These are phyloP conservation scores for Idaea dimidiata DNA, from an alignment of 2,888 invertebrate species.

Conservation along the genomic window DNA sequence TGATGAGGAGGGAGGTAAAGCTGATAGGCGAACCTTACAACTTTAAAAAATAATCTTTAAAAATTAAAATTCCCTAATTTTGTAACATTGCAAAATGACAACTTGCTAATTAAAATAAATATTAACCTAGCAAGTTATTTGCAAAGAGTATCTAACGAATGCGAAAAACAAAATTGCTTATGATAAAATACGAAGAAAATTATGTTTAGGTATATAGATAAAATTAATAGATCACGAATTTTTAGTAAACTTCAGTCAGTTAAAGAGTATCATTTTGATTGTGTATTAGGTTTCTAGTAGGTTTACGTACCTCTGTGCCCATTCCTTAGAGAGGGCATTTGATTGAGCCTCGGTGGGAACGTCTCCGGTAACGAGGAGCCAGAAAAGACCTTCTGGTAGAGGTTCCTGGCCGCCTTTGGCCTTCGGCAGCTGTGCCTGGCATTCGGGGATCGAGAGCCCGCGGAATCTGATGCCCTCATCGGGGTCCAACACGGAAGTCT, in stretches of 20 bases:
- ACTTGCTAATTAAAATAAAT: too few species aligned
- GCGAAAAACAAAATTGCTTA: too few species aligned
- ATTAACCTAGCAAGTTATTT: too few species aligned
- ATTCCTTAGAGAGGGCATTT: slow-evolving; percentile 87
- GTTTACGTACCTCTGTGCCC: slow-evolving; percentile 82
- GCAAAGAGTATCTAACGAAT: too few species aligned
- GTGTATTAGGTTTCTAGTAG: not conserved
- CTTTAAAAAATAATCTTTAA: too few species aligned
- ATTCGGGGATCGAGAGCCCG: slow-evolving; percentile 93
- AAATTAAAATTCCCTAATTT: too few species aligned
- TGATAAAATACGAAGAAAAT: too few species aligned
- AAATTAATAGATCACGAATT: not conserved
- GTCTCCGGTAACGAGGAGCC: slow-evolving; percentile 88
- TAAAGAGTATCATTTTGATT: not conserved
- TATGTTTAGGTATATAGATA: not conserved
- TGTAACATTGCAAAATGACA: too few species aligned
- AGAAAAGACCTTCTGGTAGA: slow-evolving; percentile 89
- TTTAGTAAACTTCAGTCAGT: not conserved
- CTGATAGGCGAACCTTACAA: too few species aligned
- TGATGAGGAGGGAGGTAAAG: too few species aligned
- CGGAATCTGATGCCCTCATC: slow-evolving; percentile 98
- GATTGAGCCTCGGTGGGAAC: slow-evolving; percentile 87
- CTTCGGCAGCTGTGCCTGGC: slow-evolving; percentile 86
- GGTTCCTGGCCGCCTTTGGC: slow-evolving; percentile 86
- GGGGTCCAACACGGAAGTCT: slow-evolving; percentile 96